Base-by-base conservation (phyloP, 2,113 vertebrate genomes). In the Platanista minor region DNA sequence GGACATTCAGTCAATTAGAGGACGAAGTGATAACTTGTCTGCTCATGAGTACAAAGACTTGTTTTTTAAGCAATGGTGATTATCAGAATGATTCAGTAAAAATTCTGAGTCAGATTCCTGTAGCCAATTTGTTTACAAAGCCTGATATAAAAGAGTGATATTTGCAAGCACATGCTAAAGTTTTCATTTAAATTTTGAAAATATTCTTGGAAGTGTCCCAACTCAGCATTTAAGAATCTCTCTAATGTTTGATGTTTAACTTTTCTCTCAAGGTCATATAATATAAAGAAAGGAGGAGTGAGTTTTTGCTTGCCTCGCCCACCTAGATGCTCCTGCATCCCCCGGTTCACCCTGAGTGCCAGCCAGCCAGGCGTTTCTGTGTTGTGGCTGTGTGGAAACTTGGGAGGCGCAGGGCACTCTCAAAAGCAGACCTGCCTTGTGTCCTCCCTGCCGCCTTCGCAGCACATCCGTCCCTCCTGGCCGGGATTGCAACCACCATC, bases 311-410 rank as follows among this genome's bases (percentile, higher is more conserved):
- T 1, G 2, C n/a, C 11, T 12, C 10, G 25, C 71, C 8, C 31
- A 27, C 4, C 3, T 3, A 10, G 74, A 3, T 0, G 36, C 39
- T 14, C 49, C 66, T 8, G 12, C 4, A 0, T 21, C 15, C n/a
- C n/a, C 15, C 0, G 1, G 14, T 25, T 18, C 0, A 2, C 25
- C 5, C 54, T 1, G 1, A 31, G 17, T 0, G 15, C 57, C 80
- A 78, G 33, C 80, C 27, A 1, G 80, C 25, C 78, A 39, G 54
- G 8, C 1, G 57, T 41, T 62, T 61, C 80, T 27, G 25, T 11
- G 57, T 31, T 1, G 14, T 3, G 33, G 52, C n/a, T 0, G 9
- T 1, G 36, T 15, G 54, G 25, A 20, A 29, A 8, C 80, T 18
- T 7, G 54, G 36, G 20, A 10, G 52, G 36, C 67, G 27, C 2